phyloP scores from a whole-genome alignment of 2,113 vertebrate species.

The Octodon degus region DNA sequence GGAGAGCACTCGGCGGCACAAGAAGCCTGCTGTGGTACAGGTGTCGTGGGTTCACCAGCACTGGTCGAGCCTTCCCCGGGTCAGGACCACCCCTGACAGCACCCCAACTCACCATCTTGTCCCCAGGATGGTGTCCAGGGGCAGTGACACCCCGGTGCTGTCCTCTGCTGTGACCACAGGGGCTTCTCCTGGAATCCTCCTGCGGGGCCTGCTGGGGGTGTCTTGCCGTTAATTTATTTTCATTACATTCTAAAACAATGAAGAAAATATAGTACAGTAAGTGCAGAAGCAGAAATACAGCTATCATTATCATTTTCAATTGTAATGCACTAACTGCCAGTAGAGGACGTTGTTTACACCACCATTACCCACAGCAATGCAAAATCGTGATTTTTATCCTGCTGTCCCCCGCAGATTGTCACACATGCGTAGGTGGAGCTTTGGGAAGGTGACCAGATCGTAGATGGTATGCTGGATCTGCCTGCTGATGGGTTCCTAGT shows the following conservation, averaged over 20 bases:
- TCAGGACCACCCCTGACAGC: neutral
- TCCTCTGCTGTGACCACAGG: neutral
- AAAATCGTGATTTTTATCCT: neutral
- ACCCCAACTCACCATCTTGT: accelerated
- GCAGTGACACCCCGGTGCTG: neutral
- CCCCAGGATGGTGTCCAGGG: neutral
- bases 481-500: neutral
- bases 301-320: neutral
- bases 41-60: neutral
- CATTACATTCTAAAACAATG: neutral
- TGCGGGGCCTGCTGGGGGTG: neutral
- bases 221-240: too few relatives aligned
- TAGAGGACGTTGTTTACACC: neutral
- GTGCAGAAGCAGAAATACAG: neutral
- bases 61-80: neutral
- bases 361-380: neutral
- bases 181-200: too few relatives aligned
- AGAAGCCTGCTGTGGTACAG: neutral
- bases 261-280: neutral
- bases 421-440: neutral
- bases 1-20: neutral
- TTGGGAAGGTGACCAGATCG: neutral
- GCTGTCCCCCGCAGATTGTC: neutral
- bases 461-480: neutral
- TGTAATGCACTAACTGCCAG: too few relatives aligned